These are phyloP conservation scores for Apamea sordens DNA, from an alignment of 2,888 invertebrate species.

Conservation along the genomic window DNA sequence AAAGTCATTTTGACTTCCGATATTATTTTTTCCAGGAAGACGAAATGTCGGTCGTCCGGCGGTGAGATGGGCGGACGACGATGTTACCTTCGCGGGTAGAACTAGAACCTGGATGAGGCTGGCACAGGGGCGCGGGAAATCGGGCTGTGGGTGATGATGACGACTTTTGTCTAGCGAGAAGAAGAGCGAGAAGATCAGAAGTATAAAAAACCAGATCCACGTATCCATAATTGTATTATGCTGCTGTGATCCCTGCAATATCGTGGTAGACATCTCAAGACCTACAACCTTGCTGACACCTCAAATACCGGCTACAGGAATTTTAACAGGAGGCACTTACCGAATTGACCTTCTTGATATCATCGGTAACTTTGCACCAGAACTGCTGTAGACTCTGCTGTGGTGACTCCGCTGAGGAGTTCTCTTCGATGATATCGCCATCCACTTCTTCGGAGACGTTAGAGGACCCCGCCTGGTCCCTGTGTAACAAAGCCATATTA, in stretches of 20 bases:
- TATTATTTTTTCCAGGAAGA: too few species aligned
- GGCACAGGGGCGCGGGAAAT: too few species aligned
- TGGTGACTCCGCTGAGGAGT: slow-evolving; percentile 77
- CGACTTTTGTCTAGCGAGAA: neutral
- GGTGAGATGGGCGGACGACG: too few species aligned
- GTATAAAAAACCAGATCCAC: neutral
- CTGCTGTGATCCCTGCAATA: neutral
- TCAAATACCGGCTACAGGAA: neutral
- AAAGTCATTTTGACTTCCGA: too few species aligned
- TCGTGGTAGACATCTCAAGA: neutral
- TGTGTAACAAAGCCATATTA: slow-evolving; percentile 54
- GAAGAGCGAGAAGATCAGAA: too few species aligned
- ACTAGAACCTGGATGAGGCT: too few species aligned
- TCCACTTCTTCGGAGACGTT: slow-evolving; percentile 80
- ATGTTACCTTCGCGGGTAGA: too few species aligned
- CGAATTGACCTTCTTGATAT: slow-evolving; percentile 93
- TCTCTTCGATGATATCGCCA: slow-evolving; percentile 90
- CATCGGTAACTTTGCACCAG: slow-evolving; percentile 95
- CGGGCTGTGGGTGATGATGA: too few species aligned
- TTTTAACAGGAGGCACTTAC: slow-evolving; percentile 85
- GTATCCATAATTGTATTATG: neutral
- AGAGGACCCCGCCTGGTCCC: slow-evolving; percentile 81
- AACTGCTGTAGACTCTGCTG: slow-evolving; percentile 93
- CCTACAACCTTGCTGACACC: neutral
- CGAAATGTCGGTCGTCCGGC: too few species aligned